Conservation (phyloP, 1,140 invertebrate species). For the Macrocentrus cingulum region DNA sequence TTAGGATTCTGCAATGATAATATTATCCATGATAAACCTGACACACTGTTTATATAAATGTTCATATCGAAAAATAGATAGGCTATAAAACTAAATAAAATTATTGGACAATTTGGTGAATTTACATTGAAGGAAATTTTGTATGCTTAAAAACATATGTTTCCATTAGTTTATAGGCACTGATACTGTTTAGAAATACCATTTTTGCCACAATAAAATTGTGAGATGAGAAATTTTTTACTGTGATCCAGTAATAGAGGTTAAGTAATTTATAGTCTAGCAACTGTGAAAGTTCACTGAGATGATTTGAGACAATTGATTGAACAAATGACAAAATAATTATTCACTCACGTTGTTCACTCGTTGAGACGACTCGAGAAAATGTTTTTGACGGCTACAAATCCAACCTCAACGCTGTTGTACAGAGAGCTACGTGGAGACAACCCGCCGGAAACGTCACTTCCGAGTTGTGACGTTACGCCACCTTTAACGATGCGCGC, state of each 20-base stretch:
- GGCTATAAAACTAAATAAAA: too few species aligned
- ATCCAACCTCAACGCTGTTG: slow-evolving; percentile 2
- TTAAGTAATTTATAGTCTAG: background rate
- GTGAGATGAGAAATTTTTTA: too few species aligned
- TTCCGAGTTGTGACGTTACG: slow-evolving; percentile 31
- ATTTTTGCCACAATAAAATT: too few species aligned
- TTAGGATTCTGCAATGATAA: background rate
- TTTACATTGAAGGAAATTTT: too few species aligned
- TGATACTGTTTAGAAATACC: too few species aligned
- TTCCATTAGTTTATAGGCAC: too few species aligned
- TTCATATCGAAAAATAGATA: too few species aligned
- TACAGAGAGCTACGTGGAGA: slow-evolving; percentile 33
- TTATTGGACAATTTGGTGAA: too few species aligned
- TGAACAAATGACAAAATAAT: background rate
- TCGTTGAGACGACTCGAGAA: background rate
- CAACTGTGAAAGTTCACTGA: background rate
- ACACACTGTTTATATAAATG: background rate
- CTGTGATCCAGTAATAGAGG: too few species aligned
- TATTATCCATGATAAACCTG: too few species aligned
- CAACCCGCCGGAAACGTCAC: slow-evolving; percentile 27
- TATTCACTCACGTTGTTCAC: background rate
- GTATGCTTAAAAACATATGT: too few species aligned
- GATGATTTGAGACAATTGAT: background rate
- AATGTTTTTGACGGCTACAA: slow-evolving; percentile 13
- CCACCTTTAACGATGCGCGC: background rate